These are phyloP conservation scores for Scaptomyza pallida DNA, from an alignment of 1,140 invertebrate genomes.

Conservation along the genomic window DNA sequence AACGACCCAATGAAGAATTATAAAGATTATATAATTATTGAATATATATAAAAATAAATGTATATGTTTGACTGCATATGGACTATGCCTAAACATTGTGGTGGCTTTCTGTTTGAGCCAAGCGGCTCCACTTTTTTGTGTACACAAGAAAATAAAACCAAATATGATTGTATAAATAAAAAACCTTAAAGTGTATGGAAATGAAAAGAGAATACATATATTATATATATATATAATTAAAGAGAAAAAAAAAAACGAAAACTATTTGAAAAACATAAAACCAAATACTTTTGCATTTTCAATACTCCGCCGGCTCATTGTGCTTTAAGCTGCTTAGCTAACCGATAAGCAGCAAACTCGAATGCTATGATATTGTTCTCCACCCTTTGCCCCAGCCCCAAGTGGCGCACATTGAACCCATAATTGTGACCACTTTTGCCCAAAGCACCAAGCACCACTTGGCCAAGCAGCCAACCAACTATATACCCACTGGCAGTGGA, in stretches of 20 bases:
- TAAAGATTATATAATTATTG: slow-evolving; percentile 37
- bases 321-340: slow-evolving; percentile 27
- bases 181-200: slow-evolving; percentile 10
- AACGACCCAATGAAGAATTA: neutral
- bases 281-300: slow-evolving; percentile 27
- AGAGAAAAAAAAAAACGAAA: slow-evolving; percentile 35
- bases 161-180: slow-evolving; percentile 59
- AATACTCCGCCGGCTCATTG: neutral
- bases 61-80: slow-evolving; percentile 46
- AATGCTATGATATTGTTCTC: slow-evolving; percentile 3
- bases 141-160: slow-evolving; percentile 55
- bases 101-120: slow-evolving; percentile 50
- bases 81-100: slow-evolving; percentile 50
- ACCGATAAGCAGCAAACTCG: slow-evolving; percentile 7
- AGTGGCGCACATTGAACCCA: slow-evolving; percentile 40
- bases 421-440: slow-evolving; percentile 50
- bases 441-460: slow-evolving; percentile 35
- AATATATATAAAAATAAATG: slow-evolving; percentile 33
- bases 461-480: slow-evolving; percentile 9
- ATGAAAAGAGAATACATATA: slow-evolving; percentile 12
- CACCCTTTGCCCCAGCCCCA: neutral
- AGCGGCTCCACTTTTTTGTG: slow-evolving; percentile 55
- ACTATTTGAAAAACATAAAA: slow-evolving; percentile 38
- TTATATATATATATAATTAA: slow-evolving; percentile 37
- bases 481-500: slow-evolving; percentile 38